Conservation (phyloP, 2,888 invertebrate genomes). For the Junonia oenone region DNA sequence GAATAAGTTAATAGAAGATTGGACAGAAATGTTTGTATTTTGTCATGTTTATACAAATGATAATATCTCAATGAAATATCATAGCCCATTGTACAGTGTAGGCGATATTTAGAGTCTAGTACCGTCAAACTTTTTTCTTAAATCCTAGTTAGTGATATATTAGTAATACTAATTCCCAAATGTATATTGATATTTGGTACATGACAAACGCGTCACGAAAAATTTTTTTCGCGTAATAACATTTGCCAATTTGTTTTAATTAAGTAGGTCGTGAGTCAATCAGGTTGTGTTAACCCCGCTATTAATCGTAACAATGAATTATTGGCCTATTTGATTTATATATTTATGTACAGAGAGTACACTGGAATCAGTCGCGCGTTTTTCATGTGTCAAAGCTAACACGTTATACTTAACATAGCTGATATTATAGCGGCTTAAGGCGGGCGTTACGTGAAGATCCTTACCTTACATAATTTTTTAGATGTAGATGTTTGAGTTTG, state of each 20-base stretch:
- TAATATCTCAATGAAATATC: conserved; percentile 75
- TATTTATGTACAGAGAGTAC: conserved; percentile 34
- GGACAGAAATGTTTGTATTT: conserved; percentile 73
- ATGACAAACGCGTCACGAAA: conserved; percentile 52
- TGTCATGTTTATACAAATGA: conserved; percentile 76
- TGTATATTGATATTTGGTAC: conserved; percentile 60
- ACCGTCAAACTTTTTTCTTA: conserved; percentile 56
- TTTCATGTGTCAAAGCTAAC: conserved; percentile 64
- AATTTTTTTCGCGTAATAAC: conserved; percentile 34
- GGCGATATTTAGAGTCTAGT: conserved; percentile 68
- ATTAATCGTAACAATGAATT: conserved; percentile 61
- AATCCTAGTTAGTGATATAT: conserved; percentile 69
- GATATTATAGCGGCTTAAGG: conserved; percentile 73
- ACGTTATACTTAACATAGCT: conserved; percentile 70
- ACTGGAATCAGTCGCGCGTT: conserved; percentile 48
- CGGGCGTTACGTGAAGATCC: conserved; percentile 68
- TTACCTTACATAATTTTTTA: conserved; percentile 65
- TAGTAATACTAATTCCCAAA: conserved; percentile 67
- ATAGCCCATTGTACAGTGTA: conserved; percentile 77
- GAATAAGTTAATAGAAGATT: conserved; percentile 66
- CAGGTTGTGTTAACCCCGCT: conserved; percentile 66
- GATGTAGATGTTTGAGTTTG: conserved; percentile 72
- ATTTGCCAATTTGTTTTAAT: conserved; percentile 37
- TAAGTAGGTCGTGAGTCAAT: conserved; percentile 39
- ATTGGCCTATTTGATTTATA: conserved; percentile 66